Base-by-base conservation (phyloP, 2,113 vertebrate genomes). In the Sinocyclocheilus grahami region DNA sequence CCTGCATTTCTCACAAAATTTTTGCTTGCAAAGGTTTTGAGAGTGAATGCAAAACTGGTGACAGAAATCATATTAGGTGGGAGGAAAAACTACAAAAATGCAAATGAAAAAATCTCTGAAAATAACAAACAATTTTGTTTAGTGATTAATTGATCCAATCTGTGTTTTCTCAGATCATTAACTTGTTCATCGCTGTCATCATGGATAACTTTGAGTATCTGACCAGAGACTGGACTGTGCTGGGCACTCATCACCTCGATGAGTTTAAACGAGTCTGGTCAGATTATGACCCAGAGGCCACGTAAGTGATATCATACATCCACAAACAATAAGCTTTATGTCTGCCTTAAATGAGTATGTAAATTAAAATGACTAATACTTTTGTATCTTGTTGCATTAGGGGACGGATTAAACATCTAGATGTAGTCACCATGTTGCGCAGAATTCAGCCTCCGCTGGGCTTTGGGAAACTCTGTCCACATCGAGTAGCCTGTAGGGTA, bases 121-220 rank as follows among this genome's bases (percentile, higher is more conserved):
- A 39, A 39, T 10, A 71, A 71, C 33, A 69, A 33, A 33, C 16
- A 72, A 39, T 37, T 20, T 20, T 2, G 3, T 39, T 72, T 9
- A 39, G 9, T 22, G 33, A 72, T 39, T 4, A 72, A 39, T 4
- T 60, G 2, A 60, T 60, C 30, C 30, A 18, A 9, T 51, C 46
- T 51, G 10, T 51, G 77, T 27, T 83, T n/a, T 62, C 87, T 90
- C 91, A 98, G 97, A 98, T 98, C 88, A 98, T 98, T 90, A 98
- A 98, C 89, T 91, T 98, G 88, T 98, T 98, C 33, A 97, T 98
- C 42, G 97, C 97, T 3, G 97, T 98, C 89, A 98, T 98, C 91
- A 98, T 98, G 97, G 97, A 98, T 93, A 98, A 98, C 92, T 98
- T 98, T 80, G 97, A 98, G 93, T 98, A 98, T 91, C 95, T 98